Evolutionary conservation across 2,888 invertebrate species (phyloP).

Genomic region (Halictus quadricinctus): DNA sequence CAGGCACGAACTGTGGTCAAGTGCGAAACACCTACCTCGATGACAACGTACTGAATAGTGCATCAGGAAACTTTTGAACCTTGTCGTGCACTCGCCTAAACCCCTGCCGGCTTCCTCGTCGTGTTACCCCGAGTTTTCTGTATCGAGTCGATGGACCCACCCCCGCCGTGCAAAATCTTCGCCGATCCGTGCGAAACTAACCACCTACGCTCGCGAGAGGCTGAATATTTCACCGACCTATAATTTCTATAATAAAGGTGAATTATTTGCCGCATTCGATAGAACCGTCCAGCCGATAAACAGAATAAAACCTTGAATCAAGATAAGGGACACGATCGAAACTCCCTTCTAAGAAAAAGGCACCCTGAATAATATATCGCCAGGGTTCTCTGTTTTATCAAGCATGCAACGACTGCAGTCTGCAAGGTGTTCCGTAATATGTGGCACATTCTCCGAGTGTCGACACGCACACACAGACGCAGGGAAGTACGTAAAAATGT

Average conservation of each 20-base stretch:
- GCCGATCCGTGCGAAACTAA: background rate
- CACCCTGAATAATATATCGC: constrained; percentile 30
- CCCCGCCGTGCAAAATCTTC: constrained; percentile 34
- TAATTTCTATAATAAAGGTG: constrained; percentile 22
- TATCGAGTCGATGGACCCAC: constrained; percentile 39
- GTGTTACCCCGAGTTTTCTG: constrained; percentile 43
- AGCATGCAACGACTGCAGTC: constrained; percentile 36
- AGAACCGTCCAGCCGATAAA: constrained; percentile 19
- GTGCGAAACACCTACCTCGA: constrained; percentile 8
- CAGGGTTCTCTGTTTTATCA: constrained; percentile 29
- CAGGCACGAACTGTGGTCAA: background rate
- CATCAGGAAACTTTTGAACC: constrained; percentile 62
- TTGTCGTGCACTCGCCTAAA: constrained; percentile 53
- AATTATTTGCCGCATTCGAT: background rate
- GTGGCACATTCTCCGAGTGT: background rate
- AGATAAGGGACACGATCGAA: constrained; percentile 36
- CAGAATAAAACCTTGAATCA: constrained; percentile 18
- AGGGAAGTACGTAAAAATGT: background rate
- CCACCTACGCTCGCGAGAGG: background rate
- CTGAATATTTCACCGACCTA: constrained; percentile 3
- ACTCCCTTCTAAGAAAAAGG: constrained; percentile 31
- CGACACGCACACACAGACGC: background rate
- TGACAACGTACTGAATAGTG: constrained; percentile 55
- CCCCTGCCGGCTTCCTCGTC: constrained; percentile 47
- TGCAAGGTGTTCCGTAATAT: constrained; percentile 4